Base-by-base conservation (phyloP, 2,888 invertebrate genomes). In the Heliconius aoede region DNA sequence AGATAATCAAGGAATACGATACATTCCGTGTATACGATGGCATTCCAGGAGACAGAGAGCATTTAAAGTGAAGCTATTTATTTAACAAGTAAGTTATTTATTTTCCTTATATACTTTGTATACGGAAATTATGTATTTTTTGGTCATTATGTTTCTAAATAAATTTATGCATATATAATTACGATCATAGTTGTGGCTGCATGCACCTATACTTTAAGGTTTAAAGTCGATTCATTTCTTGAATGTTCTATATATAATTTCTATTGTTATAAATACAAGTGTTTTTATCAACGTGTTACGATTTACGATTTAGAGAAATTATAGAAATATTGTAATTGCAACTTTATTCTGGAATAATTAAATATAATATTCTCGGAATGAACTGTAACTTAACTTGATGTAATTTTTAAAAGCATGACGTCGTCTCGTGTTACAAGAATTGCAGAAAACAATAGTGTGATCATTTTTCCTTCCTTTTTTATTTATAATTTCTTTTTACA, bases 1-100 rank as follows among this genome's bases (percentile, higher is more conserved):
- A 69, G 69, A 69, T 69, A 69, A 28, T 60, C 13, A 13, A 11
- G 15, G 28, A 60, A 30, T 28, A 67, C 46, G 75, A 73, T 46
- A 68, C 68, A 62, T 76, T 58, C 62, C n/a, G n/a, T 55, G n/a
- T 32, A 58, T 21, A 13, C 73, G 40, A 64, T 40, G 55, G 40
- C 58, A 73, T 67, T 74, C 36, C 64, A 65, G n/a, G 13, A 64
- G 24, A n/a, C 15, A 65, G 5, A 18, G 11, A 65, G 32, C n/a
- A 65, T 5, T 24, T 32, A 24, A 24, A 65, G 1, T 36, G 24
- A 24, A 64, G n/a, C 32, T 36, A 64, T 64, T n/a, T n/a, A n/a
- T n/a, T n/a, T 24, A 65, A 65, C 18, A 65, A 24, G 65, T 65
- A 65, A 36, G 65, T 26, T n/a, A 60, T 28, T 36, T 0, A 36